These are phyloP conservation scores for Saguinus imperator DNA, from an alignment of 2,113 vertebrate species.

Conservation along the genomic window DNA sequence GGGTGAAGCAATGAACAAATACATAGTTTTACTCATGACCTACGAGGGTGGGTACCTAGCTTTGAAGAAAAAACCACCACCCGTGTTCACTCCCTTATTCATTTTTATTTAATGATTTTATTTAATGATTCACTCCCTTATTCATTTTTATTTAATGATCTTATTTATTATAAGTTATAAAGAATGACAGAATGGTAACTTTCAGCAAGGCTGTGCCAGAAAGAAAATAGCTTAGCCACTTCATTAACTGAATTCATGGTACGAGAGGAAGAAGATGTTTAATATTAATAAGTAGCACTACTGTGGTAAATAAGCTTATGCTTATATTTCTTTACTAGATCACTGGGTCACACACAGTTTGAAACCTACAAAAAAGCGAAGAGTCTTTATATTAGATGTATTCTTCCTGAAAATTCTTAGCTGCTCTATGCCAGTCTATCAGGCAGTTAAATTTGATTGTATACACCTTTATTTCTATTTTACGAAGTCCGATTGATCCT, in stretches of 20 bases:
- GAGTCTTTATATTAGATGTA: not conserved
- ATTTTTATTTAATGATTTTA: no score
- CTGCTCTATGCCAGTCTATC: not conserved
- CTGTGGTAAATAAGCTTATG: not conserved
- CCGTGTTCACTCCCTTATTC: not conserved
- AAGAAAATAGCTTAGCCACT: conserved; percentile 2
- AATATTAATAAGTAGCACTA: not conserved
- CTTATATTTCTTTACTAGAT: not conserved
- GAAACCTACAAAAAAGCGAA: not conserved
- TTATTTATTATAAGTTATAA: not conserved
- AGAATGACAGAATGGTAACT: not conserved
- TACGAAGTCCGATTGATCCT: no score
- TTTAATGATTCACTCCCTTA: not conserved
- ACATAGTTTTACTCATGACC: not conserved
- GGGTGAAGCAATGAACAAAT: not conserved
- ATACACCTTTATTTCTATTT: no score
- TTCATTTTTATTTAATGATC: not conserved
- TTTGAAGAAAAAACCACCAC: not conserved
- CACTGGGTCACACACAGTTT: not conserved
- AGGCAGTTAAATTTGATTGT: not conserved
- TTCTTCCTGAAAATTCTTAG: not conserved
- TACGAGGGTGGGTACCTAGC: not conserved
- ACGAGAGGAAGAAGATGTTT: not conserved
- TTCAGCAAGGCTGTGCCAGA: not conserved
- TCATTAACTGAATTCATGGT: not conserved